A percentile compares a stretch with the other conserved stretches of the same genome.
These are phyloP conservation scores for Thinocorus orbignyianus DNA, from an alignment of 2,113 vertebrate genomes.

Conservation along the genomic window DNA sequence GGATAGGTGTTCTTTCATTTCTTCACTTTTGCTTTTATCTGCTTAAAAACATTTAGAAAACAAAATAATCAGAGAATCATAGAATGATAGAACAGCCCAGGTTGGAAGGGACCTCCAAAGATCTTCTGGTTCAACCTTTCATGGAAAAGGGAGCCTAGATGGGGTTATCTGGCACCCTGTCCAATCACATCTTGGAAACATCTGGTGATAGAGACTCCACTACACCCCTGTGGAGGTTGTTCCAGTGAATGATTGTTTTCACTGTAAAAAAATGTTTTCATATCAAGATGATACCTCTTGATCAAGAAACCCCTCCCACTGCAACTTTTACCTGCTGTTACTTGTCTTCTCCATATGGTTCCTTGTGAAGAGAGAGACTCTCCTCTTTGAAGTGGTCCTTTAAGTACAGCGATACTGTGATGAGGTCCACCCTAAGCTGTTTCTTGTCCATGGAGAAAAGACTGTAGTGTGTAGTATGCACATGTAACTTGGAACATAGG, in stretches of 20 bases:
- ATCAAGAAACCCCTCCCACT: neutral
- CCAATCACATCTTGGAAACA: neutral
- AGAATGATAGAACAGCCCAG: neutral
- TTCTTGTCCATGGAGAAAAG: neutral
- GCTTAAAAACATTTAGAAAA: neutral
- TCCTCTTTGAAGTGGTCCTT: neutral
- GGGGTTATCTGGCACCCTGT: neutral
- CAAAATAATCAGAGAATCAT: neutral
- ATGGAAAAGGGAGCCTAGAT: neutral
- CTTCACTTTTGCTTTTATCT: neutral
- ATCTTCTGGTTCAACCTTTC: neutral
- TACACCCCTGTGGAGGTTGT: neutral
- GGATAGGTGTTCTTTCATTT: neutral
- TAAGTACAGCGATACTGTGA: neutral
- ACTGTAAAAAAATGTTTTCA: neutral
- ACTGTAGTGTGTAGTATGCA: fast-evolving
- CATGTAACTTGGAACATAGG: neutral
- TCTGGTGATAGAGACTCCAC: fast-evolving
- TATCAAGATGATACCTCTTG: neutral
- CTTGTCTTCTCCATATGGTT: neutral
- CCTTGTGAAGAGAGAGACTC: neutral
- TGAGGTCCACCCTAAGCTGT: neutral
- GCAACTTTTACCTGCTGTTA: neutral
- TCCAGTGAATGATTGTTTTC: neutral
- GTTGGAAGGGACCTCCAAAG: neutral